Base-by-base conservation (phyloP, 2,113 vertebrate species). In the Ptilonorhynchus violaceus region DNA sequence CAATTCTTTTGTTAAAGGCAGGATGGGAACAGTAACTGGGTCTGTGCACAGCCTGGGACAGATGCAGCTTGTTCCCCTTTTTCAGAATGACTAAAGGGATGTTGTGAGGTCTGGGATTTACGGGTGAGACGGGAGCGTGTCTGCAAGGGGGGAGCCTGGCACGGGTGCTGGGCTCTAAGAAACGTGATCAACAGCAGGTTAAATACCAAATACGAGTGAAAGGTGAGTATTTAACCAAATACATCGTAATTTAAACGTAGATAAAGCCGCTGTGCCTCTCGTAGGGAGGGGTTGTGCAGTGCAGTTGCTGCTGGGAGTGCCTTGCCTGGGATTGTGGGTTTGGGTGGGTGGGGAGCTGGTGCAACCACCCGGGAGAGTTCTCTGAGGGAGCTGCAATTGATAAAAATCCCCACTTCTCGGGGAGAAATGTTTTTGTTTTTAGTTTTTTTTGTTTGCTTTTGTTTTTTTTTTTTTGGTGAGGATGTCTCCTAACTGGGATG, bases 241-340 rank as follows among this genome's bases (percentile, higher is more conserved):
- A 39, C 30, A 9, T 64, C 17, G 63, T 13, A 15, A 53, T 58
- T 42, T 9, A 11, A 17, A 37, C 1, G 3, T 15, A 11, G 41
- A 24, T 37, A 0, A 27, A 24, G 70, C 27, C 0, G 0, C 11
- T 0, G 17, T 75, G 47, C 7, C 15, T 50, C 27, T 20, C 1
- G 56, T 0, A 18, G 42, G 2, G 10, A 42, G 63, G 41, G 25
- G 50, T 20, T 53, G 41, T 12, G 49, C 27, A 11, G 13, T 69
- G 63, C 3, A 1, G 6, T 49, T 91, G 27, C 31, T 46, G 2
- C 41, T 1, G 30, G 53, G 47, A 88, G 86, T 90, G 78, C 89
- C 28, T 53, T 60, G 62, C 56, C 49, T 59, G 47, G 56, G 27
- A 16, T 30, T 39, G 64, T 33, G 47, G 47, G 24, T 67, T 66